Conservation (phyloP, 2,888 invertebrate species). For the Stegana nigrithorax region DNA sequence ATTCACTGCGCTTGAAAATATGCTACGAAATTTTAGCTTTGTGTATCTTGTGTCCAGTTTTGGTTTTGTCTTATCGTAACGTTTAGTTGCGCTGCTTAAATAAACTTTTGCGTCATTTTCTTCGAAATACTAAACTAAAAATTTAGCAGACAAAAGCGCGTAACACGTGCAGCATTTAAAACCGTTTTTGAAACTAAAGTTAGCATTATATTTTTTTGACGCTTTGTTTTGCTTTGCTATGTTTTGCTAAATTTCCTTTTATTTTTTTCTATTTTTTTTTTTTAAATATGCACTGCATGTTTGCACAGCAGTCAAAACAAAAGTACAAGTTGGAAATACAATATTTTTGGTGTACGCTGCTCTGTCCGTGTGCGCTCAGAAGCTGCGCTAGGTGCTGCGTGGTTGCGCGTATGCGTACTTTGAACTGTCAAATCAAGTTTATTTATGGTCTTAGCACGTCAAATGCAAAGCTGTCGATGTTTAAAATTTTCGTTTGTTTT, state of each 20-base stretch:
- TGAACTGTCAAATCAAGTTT: slow-evolving; percentile 7
- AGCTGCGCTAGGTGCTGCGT: background rate
- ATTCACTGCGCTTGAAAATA: too few species aligned
- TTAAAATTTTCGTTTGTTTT: slow-evolving; percentile 3
- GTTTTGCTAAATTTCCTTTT: background rate
- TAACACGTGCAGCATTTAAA: background rate
- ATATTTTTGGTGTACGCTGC: background rate
- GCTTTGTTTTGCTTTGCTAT: too few species aligned
- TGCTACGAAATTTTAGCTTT: too few species aligned
- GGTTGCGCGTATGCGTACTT: background rate
- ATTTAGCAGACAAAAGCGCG: background rate
- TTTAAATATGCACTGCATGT: background rate
- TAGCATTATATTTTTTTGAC: background rate
- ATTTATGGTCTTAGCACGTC: slow-evolving; percentile 29
- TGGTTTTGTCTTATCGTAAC: too few species aligned
- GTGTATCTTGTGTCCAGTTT: too few species aligned
- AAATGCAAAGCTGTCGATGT: slow-evolving; percentile 21
- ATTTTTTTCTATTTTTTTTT: background rate
- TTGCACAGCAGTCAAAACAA: background rate
- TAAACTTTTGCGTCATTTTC: too few species aligned
- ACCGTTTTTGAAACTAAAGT: background rate
- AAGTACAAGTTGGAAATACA: background rate
- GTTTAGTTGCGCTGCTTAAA: too few species aligned
- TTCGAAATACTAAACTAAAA: background rate
- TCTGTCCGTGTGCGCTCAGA: background rate